phyloP scores from a whole-genome alignment of 2,797 vertebrate species.

The Peromyscus attwateri region DNA sequence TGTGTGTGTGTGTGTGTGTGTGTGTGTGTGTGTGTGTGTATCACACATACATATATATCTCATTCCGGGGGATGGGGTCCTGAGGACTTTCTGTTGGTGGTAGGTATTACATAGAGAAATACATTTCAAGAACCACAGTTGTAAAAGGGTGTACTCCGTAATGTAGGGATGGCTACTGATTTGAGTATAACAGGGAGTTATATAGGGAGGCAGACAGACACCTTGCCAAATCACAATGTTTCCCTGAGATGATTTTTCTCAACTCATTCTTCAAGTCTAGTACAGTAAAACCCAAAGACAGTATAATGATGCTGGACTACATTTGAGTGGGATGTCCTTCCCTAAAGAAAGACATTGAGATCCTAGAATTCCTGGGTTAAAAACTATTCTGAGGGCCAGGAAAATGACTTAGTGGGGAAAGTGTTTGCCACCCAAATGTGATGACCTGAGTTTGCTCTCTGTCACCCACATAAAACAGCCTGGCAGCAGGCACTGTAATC shows the following conservation, averaged over 20 bases:
- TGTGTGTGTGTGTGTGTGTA: too few species aligned
- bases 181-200: background rate
- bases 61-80: background rate
- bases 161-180: background rate
- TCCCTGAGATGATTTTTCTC: background rate
- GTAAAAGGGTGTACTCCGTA: background rate
- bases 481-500: background rate
- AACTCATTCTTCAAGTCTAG: background rate
- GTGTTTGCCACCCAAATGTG: background rate
- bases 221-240: background rate
- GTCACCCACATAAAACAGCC: background rate
- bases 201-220: background rate
- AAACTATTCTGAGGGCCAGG: background rate
- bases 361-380: background rate
- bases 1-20: too few species aligned
- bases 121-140: background rate
- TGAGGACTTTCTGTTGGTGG: background rate
- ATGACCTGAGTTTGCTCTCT: background rate
- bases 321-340: background rate
- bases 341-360: background rate
- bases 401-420: background rate
- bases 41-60: too few species aligned
- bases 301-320: background rate
- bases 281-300: slow-evolving; percentile 5
- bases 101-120: background rate